Evolutionary conservation across 2,888 invertebrate species (phyloP).

Genomic region (Apodemia duryi): DNA sequence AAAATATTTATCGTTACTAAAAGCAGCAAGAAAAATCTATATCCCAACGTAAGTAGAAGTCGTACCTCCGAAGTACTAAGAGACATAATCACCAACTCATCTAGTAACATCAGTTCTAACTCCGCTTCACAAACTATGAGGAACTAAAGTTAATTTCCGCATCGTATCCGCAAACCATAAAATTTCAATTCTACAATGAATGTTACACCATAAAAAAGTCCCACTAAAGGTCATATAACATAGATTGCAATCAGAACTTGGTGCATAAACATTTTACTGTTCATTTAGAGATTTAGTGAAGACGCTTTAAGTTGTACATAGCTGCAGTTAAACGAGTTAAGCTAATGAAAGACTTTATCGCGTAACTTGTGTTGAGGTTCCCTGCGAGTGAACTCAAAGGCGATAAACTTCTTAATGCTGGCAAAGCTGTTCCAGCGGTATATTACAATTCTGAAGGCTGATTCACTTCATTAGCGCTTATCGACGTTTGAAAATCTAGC

Average conservation of each 20-base stretch:
- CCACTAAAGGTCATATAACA: slow-evolving; percentile 15
- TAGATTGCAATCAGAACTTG: slow-evolving; percentile 23
- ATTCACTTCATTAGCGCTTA: slow-evolving; percentile 8
- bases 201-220: slow-evolving; percentile 12
- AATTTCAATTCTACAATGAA: slow-evolving; percentile 10
- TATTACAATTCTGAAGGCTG: slow-evolving; percentile 16
- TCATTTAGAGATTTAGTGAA: slow-evolving; percentile 37
- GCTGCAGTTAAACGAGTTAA: slow-evolving; percentile 35
- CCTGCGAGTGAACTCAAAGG: slow-evolving; percentile 32
- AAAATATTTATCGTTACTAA: too few relatives aligned
- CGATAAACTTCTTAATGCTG: slow-evolving; percentile 26
- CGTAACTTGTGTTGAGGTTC: slow-evolving; percentile 38
- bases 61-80: neutral
- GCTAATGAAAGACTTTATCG: slow-evolving; percentile 40
- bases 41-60: neutral
- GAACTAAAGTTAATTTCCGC: slow-evolving; percentile 9
- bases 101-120: neutral
- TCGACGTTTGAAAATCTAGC: neutral
- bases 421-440: slow-evolving; percentile 14
- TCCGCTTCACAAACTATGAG: neutral
- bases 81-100: neutral
- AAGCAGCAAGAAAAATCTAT: too few relatives aligned
- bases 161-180: slow-evolving; percentile 9
- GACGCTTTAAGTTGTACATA: slow-evolving; percentile 32
- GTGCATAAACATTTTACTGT: slow-evolving; percentile 32